Conservation (phyloP, 1,140 invertebrate species). For the Philopotamus ludificatus region DNA sequence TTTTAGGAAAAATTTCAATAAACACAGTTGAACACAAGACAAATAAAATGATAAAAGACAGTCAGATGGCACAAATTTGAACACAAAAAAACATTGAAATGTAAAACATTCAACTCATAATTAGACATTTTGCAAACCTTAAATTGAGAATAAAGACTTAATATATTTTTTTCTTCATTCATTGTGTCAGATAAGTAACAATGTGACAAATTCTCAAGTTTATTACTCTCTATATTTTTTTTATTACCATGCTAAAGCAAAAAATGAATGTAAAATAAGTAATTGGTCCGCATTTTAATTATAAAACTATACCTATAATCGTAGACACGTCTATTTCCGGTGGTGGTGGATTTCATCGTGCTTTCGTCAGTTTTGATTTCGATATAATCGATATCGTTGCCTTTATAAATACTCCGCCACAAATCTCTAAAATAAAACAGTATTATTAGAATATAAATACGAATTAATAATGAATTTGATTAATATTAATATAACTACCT, state of each 20-base stretch:
- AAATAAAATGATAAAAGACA: no score
- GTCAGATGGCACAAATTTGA: not conserved
- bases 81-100: no score
- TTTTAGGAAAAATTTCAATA: no score
- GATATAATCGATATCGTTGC: conserved; percentile 85
- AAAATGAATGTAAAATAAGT: not conserved
- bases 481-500: conserved; percentile 44
- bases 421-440: conserved; percentile 60
- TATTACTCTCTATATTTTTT: no score
- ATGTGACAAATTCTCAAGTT: not conserved
- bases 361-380: conserved; percentile 73
- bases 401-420: conserved; percentile 88
- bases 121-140: conserved; percentile 36
- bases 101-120: not conserved
- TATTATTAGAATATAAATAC: not conserved
- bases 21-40: no score
- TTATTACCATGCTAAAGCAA: no score
- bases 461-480: not conserved
- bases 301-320: conserved; percentile 73
- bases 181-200: no score
- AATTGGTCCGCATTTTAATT: not conserved
- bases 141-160: no score
- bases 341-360: conserved; percentile 47
- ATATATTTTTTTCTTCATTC: no score
- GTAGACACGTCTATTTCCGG: conserved; percentile 66